Percentiles rank a stretch among this genome's conserved stretches.
These are phyloP conservation scores for Pachypsylla venusta DNA, from an alignment of 1,140 invertebrate genomes.

Conservation along the genomic window DNA sequence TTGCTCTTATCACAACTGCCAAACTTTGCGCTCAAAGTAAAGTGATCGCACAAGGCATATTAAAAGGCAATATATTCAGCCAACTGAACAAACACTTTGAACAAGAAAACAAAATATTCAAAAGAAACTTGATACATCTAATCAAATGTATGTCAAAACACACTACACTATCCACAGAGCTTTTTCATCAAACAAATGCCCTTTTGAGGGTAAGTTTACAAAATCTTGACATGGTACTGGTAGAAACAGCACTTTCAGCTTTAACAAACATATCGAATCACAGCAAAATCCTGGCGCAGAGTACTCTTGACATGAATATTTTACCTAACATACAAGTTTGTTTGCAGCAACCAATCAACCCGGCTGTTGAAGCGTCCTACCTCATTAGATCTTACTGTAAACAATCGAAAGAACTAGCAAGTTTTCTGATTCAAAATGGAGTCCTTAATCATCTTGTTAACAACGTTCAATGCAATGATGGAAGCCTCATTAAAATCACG, in stretches of 20 bases:
- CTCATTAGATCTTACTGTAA: not conserved
- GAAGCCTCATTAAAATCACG: not conserved
- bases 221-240: not conserved
- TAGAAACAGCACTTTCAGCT: not conserved
- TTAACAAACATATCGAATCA: constrained; percentile 1
- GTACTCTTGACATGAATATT: not conserved
- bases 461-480: not conserved
- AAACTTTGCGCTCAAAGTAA: not conserved
- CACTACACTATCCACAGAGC: not conserved
- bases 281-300: not conserved
- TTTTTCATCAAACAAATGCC: not conserved
- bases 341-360: not conserved
- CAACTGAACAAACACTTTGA: not conserved
- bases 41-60: not conserved
- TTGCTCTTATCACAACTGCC: not conserved
- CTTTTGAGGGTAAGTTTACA: not conserved
- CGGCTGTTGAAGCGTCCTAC: not conserved
- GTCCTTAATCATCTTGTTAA: not conserved
- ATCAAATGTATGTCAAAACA: not conserved
- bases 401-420: not conserved
- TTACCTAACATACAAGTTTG: not conserved
- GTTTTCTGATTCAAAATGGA: not conserved
- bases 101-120: not conserved
- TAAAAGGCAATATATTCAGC: not conserved
- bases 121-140: not conserved